A percentile compares a stretch with the other conserved stretches of the same genome.
Conservation (phyloP, 2,888 invertebrate species). For the Formica aserva region DNA sequence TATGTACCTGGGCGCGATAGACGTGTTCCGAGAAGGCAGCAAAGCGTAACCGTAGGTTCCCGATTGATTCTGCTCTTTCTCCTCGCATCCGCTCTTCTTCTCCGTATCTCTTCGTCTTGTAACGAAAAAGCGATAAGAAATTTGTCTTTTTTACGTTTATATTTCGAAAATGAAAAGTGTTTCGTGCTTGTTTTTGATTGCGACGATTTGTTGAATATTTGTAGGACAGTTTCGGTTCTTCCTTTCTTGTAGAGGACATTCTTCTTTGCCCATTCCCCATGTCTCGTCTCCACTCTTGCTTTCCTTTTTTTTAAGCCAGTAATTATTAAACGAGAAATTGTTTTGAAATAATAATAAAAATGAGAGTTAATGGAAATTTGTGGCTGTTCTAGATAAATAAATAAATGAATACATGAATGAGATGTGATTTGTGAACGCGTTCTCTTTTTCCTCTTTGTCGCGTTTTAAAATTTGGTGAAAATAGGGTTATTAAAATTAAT, state of each 20-base stretch:
- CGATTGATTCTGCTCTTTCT: conserved; percentile 74
- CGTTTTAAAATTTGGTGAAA: not conserved
- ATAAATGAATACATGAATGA: conserved; percentile 56
- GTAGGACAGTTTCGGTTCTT: conserved; percentile 49
- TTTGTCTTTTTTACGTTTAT: conserved; percentile 77
- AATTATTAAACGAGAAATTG: conserved; percentile 77
- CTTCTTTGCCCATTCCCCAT: conserved; percentile 21
- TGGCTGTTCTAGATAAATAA: conserved; percentile 85
- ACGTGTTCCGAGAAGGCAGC: conserved; percentile 87
- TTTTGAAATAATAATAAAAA: conserved; percentile 67
- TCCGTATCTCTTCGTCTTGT: conserved; percentile 65
- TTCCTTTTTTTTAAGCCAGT: conserved; percentile 75
- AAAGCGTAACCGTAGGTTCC: conserved; percentile 78
- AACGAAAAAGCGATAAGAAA: conserved; percentile 77
- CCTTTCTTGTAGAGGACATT: conserved; percentile 36
- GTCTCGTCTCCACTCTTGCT: conserved; percentile 59
- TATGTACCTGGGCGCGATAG: conserved; percentile 88
- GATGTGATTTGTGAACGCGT: conserved; percentile 64
- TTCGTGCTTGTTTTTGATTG: conserved; percentile 25
- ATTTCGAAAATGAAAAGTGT: conserved; percentile 7
- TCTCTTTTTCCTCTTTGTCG: not conserved
- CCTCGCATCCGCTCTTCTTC: conserved; percentile 54
- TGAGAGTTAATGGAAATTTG: conserved; percentile 75
- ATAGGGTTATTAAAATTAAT: not conserved
- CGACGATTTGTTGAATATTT: conserved; percentile 44